phyloP scores from a whole-genome alignment of 2,797 vertebrate genomes.

The Nasua narica region DNA sequence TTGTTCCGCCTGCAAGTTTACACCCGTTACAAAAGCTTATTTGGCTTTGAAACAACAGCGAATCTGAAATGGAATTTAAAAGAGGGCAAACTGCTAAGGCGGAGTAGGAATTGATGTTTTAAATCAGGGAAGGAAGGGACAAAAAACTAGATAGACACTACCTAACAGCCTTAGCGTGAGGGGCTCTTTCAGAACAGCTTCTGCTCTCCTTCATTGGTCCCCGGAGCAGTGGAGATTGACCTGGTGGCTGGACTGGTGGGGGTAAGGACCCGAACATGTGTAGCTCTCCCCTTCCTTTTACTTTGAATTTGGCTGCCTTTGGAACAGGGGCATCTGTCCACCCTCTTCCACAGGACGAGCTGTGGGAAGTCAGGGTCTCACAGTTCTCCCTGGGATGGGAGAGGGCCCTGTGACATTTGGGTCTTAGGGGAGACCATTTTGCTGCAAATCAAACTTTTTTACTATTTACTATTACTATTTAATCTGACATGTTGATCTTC shows the following conservation, averaged over 20 bases:
- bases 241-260: accelerated
- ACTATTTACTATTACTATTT: background rate
- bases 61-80: background rate
- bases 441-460: background rate
- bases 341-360: accelerated
- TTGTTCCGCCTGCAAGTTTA: background rate
- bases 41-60: background rate
- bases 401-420: background rate
- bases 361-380: background rate
- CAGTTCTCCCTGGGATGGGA: background rate
- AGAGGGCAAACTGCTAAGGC: background rate
- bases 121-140: background rate
- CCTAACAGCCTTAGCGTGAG: background rate
- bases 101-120: background rate
- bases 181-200: background rate
- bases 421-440: background rate
- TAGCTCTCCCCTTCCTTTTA: background rate
- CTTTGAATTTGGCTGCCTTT: background rate
- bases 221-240: background rate
- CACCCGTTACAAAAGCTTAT: background rate
- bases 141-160: background rate
- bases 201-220: background rate
- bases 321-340: background rate
- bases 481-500: background rate
- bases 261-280: background rate